phyloP scores from a whole-genome alignment of 2,113 vertebrate genomes.

The Nycticryphes semicollaris region DNA sequence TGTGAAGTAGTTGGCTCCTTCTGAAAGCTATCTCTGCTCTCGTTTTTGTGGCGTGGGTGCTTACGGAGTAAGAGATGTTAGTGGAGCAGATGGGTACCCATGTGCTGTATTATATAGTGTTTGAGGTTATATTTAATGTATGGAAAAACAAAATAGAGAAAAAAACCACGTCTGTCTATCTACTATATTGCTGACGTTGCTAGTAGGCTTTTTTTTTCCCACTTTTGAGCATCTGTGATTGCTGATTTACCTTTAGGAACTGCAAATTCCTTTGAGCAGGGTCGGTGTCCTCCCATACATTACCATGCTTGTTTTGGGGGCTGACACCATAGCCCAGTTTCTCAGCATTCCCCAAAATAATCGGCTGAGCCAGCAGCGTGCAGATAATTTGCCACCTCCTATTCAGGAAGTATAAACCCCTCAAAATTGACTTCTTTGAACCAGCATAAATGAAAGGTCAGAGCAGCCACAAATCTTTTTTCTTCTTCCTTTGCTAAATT shows the following conservation, averaged over 20 bases:
- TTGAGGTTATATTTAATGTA: neutral
- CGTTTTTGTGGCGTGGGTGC: neutral
- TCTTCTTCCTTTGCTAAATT: neutral
- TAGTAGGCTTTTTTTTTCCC: neutral
- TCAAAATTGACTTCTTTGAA: neutral
- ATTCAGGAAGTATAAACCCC: neutral
- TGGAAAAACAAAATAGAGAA: neutral
- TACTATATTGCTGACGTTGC: neutral
- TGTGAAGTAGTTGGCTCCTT: neutral
- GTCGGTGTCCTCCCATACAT: neutral
- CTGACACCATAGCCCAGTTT: neutral
- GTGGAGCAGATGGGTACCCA: neutral
- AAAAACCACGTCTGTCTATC: neutral
- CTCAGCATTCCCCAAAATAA: neutral
- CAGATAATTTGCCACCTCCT: neutral
- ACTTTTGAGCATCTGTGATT: neutral
- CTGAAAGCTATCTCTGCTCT: accelerated
- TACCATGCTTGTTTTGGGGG: neutral
- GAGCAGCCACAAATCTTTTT: neutral
- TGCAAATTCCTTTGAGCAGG: accelerated
- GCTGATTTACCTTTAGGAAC: neutral
- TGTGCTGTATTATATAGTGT: neutral
- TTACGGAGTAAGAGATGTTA: neutral
- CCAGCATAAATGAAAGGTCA: neutral
- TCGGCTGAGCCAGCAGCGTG: neutral